These are phyloP conservation scores for Hirtodrosophila cameraria DNA, from an alignment of 2,888 invertebrate genomes.

Conservation along the genomic window DNA sequence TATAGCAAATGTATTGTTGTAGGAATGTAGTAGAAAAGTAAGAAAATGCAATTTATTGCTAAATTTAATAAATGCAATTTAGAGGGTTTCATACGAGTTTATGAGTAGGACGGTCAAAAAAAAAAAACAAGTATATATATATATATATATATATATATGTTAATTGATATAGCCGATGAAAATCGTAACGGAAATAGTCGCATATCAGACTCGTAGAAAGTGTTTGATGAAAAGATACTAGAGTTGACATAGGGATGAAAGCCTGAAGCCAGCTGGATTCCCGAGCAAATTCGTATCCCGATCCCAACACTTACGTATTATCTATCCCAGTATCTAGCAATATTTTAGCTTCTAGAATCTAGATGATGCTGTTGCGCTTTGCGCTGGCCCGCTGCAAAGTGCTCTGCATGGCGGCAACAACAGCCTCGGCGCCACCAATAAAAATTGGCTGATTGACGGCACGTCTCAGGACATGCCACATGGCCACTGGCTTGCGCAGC, in stretches of 20 bases:
- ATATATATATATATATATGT: no score
- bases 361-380: slow-evolving; percentile 81
- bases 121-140: no score
- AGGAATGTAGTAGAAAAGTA: slow-evolving; percentile 36
- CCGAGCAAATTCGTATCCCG: no score
- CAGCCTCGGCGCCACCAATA: slow-evolving; percentile 81
- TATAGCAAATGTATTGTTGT: slow-evolving; percentile 7
- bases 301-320: no score
- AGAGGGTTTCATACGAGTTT: slow-evolving; percentile 14
- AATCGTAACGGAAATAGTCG: no score
- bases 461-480: slow-evolving; percentile 91
- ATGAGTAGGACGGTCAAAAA: no score
- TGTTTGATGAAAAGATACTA: no score
- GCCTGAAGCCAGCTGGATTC: no score
- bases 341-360: slow-evolving; percentile 14
- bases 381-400: slow-evolving; percentile 73
- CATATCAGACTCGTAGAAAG: no score
- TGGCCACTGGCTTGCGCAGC: slow-evolving; percentile 91
- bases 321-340: no score
- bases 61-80: slow-evolving; percentile 41
- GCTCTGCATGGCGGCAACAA: slow-evolving; percentile 81
- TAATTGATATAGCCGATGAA: no score
- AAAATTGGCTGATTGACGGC: slow-evolving; percentile 80
- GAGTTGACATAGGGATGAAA: no score
- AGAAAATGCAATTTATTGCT: slow-evolving; percentile 18